Evolutionary conservation across 37 sponge, comb jelly and placozoan genomes (phyloP).

Genomic region (Corticium candelabrum): DNA sequence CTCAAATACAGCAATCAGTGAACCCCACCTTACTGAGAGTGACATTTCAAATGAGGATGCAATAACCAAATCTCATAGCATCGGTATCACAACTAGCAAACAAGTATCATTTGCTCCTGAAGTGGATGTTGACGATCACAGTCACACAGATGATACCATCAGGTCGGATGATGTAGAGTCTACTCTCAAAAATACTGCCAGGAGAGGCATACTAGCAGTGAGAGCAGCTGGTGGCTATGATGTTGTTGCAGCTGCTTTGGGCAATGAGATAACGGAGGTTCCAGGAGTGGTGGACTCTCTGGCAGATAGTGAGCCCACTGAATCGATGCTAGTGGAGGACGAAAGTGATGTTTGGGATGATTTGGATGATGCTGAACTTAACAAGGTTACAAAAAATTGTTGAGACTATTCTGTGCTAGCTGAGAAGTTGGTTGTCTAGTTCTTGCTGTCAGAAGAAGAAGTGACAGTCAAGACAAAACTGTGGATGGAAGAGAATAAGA

Average conservation of each 20-base stretch:
- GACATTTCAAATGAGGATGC: too few species aligned
- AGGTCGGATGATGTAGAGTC: too few species aligned
- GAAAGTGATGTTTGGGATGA: conserved; percentile 13
- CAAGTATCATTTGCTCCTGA: too few species aligned
- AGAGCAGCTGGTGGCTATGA: background rate
- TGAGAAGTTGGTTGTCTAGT: too few species aligned
- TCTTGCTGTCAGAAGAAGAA: conserved; percentile 75
- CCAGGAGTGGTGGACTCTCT: background rate
- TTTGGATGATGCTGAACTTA: conserved; percentile 78
- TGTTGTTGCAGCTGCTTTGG: background rate
- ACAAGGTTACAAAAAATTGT: conserved; percentile 29
- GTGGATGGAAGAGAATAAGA: conserved; percentile 82
- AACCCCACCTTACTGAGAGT: too few species aligned
- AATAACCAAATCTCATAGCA: too few species aligned
- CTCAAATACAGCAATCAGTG: too few species aligned
- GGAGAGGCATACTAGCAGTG: background rate
- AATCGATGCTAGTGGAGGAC: background rate
- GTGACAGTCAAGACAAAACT: conserved; percentile 59
- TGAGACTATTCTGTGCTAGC: background rate
- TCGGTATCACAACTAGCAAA: too few species aligned
- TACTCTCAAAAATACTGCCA: background rate
- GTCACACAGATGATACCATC: too few species aligned
- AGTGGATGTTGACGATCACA: too few species aligned
- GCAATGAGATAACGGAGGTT: background rate
- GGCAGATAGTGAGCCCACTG: too few species aligned